Percentiles rank a stretch among this genome's conserved stretches.
These are phyloP conservation scores for Corella eumyota DNA, from an alignment of 23 tunicate species.

Conservation along the genomic window DNA sequence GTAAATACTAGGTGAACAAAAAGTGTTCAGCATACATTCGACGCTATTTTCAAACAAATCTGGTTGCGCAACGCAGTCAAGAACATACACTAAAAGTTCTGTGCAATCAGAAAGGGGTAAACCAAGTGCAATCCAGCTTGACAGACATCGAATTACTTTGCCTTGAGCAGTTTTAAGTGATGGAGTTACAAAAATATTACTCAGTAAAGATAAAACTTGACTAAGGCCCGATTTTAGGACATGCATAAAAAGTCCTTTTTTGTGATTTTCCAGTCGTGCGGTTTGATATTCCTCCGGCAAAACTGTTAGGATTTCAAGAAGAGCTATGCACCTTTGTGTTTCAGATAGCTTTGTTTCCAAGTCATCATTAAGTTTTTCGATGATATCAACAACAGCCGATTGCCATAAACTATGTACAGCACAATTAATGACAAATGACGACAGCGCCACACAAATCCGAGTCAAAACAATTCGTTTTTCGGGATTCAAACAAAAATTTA, in stretches of 20 bases:
- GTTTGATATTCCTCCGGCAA: constrained; percentile 90
- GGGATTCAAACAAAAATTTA: constrained; percentile 15
- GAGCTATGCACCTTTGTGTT: constrained; percentile 35
- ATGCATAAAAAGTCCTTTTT: constrained; percentile 32
- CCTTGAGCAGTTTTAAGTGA: neutral
- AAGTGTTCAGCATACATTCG: constrained; percentile 68
- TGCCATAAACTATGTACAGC: constrained; percentile 28
- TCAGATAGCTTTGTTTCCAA: neutral
- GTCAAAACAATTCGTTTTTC: constrained; percentile 64
- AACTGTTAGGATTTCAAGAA: constrained; percentile 75
- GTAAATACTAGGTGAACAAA: constrained; percentile 54
- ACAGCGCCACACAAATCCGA: constrained; percentile 84
- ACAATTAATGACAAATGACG: constrained; percentile 63
- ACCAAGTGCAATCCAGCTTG: constrained; percentile 78
- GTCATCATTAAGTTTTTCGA: constrained; percentile 28
- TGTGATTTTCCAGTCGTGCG: constrained; percentile 34
- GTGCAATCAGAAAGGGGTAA: constrained; percentile 38
- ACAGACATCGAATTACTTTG: constrained; percentile 57
- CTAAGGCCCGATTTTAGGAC: constrained; percentile 14
- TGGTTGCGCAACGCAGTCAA: constrained; percentile 38
- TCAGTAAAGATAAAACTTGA: constrained; percentile 12
- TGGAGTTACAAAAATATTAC: neutral
- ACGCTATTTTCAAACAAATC: constrained; percentile 72
- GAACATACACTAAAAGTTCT: constrained; percentile 22
- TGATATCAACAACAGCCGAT: constrained; percentile 58